Base-by-base conservation (phyloP, 2,888 invertebrate species). In the Mycalesis mineus region DNA sequence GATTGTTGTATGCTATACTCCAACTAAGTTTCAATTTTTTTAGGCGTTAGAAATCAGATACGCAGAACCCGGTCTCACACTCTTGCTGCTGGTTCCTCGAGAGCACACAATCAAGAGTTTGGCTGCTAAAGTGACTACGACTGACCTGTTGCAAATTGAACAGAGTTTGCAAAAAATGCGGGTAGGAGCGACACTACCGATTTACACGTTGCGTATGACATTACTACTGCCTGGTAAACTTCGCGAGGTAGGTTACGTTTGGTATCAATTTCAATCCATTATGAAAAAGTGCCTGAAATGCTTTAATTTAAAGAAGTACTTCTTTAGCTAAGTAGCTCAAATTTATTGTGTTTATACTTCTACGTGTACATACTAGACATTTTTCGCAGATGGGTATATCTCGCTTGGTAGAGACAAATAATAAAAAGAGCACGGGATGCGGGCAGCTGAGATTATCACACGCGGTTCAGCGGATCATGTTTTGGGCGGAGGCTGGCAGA, bases 401-500 rank as follows among this genome's bases (percentile, higher is more conserved):
- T 6, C 74, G 74, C 9, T 59, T 89, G 39, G 64, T 84, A 7
- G 68, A 75, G 28, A 47, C 59, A 17, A 61, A 60, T 29, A 68
- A 70, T 41, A 48, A 4, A 0, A 40, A 55, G 14, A 41, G 41
- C n/a, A 68, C 69, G 1, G 62, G 64, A 2, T 69, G 67, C 31
- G 67, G 65, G 0, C 55, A 68, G 0, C 57, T 88, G 17, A 69
- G 69, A 39, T 63, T 89, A 28, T 83, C 89, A 0, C 86, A 88
- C 53, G 84, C 81, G 2, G 77, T 89, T 17, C 90, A 90, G 61
- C 73, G 87, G 0, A 69, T 90, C 45, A 90, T 90, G 88, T 87
- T 90, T 61, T 90, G 90, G 90, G 78, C 88, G 1, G 89, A 90
- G 61, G 84, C 88, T 7, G 90, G 90, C 1, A 77, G 85, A 5